Evolutionary conservation across 92 coral and sea anemone genomes (phyloP).

Genomic region (Palythoa grandiflora): DNA sequence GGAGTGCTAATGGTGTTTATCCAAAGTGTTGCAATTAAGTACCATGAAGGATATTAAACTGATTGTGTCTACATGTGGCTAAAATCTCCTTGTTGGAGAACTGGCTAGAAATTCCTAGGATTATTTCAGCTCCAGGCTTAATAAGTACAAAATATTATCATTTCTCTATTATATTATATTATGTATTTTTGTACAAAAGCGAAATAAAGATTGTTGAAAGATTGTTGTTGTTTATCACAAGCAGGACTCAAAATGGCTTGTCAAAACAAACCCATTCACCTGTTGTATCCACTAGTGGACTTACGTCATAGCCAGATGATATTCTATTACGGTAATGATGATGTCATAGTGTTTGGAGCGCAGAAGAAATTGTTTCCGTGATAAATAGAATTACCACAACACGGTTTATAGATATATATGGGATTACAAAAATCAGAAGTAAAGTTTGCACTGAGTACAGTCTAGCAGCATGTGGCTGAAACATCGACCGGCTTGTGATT

Average conservation of each 20-base stretch:
- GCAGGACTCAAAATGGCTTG: not conserved
- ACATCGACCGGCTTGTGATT: not conserved
- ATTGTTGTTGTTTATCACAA: not conserved
- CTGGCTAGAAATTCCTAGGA: too few relatives aligned
- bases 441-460: not conserved
- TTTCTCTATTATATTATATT: too few relatives aligned
- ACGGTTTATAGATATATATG: not conserved
- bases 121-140: too few relatives aligned
- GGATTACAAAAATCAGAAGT: not conserved
- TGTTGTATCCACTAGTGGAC: not conserved
- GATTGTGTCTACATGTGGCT: not conserved
- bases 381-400: not conserved
- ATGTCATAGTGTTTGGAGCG: not conserved
- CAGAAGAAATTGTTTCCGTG: not conserved
- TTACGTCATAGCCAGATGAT: constrained; percentile 2
- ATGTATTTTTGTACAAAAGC: too few relatives aligned
- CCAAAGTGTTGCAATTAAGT: too few relatives aligned
- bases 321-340: constrained; percentile 27
- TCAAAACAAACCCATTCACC: not conserved
- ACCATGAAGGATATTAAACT: not conserved
- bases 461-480: not conserved
- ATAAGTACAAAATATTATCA: too few relatives aligned
- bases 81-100: too few relatives aligned
- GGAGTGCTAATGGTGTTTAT: too few relatives aligned
- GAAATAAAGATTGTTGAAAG: too few relatives aligned